Conservation (phyloP, 2,888 invertebrate genomes). For the Drosophila siamana region DNA sequence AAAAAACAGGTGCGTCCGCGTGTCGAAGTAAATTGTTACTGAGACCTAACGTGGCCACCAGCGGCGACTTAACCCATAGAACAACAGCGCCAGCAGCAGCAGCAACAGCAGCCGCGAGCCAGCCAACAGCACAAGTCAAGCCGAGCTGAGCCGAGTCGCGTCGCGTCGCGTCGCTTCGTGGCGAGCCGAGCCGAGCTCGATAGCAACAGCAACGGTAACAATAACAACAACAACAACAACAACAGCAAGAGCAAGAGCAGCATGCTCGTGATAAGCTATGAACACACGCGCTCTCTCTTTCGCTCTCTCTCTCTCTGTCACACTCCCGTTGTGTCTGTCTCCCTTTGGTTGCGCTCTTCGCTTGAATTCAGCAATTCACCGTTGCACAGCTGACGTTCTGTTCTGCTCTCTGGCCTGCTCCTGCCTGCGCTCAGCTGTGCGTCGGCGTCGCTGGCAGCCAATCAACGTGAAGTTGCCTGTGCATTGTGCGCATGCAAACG, state of each 20-base stretch:
- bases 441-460: slow-evolving; percentile 44
- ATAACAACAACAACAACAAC: slow-evolving; percentile 17
- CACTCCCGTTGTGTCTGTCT: background rate
- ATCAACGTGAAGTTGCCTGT: slow-evolving; percentile 26
- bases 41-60: slow-evolving; percentile 84
- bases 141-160: slow-evolving; percentile 10
- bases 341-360: slow-evolving; percentile 14
- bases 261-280: slow-evolving; percentile 37
- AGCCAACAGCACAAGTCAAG: slow-evolving; percentile 17
- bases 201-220: background rate
- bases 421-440: slow-evolving; percentile 22
- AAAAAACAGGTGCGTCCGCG: slow-evolving; percentile 80
- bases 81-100: slow-evolving; percentile 20
- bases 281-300: background rate
- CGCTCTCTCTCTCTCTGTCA: slow-evolving; percentile 11
- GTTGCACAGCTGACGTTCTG: slow-evolving; percentile 20
- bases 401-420: slow-evolving; percentile 26
- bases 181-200: slow-evolving; percentile 53
- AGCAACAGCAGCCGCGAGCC: background rate
- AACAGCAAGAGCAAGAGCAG: slow-evolving; percentile 22
- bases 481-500: slow-evolving; percentile 30
- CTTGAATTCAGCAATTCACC: slow-evolving; percentile 50
- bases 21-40: slow-evolving; percentile 84
- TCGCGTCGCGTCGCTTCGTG: slow-evolving; percentile 5
- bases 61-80: slow-evolving; percentile 76